Conservation (phyloP, 2,797 vertebrate genomes). For the Pempheris klunzingeri region DNA sequence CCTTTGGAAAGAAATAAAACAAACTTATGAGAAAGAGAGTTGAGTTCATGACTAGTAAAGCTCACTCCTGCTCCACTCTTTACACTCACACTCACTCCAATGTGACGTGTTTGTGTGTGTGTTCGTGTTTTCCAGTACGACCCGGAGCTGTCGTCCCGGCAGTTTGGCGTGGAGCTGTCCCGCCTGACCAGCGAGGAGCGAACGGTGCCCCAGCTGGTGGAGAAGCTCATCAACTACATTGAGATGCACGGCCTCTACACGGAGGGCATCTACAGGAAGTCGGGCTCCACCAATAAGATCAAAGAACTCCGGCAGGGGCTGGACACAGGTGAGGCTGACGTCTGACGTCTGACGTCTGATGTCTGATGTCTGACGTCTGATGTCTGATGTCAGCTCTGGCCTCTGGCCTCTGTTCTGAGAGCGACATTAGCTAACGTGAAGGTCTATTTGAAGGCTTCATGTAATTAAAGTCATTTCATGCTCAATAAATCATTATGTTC, state of each 20-base stretch:
- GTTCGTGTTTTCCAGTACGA: slow-evolving; percentile 86
- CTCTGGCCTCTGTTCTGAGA: not conserved
- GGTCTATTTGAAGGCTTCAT: not conserved
- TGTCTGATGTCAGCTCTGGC: too few relatives aligned
- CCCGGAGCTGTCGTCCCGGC: slow-evolving; percentile 91
- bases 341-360: too few relatives aligned
- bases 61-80: accelerated
- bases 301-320: slow-evolving; percentile 95
- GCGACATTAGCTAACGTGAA: not conserved
- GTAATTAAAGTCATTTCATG: too few relatives aligned
- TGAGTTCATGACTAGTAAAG: not conserved
- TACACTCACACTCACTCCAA: not conserved
- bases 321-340: slow-evolving; percentile 87
- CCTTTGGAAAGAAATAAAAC: not conserved
- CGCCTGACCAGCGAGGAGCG: slow-evolving; percentile 94
- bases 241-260: slow-evolving; percentile 98
- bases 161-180: slow-evolving; percentile 93
- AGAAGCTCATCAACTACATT: slow-evolving; percentile 98
- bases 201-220: slow-evolving; percentile 91
- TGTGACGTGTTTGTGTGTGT: not conserved
- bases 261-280: slow-evolving; percentile 97
- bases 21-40: not conserved
- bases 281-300: slow-evolving; percentile 96
- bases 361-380: too few relatives aligned
- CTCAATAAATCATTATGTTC: too few relatives aligned